These are phyloP conservation scores for Megamerina dolium DNA, from an alignment of 2,888 invertebrate genomes.

Conservation along the genomic window DNA sequence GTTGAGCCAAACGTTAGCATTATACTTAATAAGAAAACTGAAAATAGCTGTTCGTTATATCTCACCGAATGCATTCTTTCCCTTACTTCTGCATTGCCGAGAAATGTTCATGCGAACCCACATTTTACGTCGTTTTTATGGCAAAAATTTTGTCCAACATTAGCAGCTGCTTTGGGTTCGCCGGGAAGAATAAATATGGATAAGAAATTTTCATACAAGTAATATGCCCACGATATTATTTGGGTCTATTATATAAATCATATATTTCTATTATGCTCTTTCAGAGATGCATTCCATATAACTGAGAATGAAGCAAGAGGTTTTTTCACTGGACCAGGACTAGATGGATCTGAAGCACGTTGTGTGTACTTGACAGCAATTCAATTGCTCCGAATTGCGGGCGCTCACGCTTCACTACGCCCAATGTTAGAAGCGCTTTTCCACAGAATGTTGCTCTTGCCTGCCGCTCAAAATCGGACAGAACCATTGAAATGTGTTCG, in stretches of 20 bases:
- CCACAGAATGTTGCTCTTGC: slow-evolving; percentile 85
- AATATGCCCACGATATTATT: too few species aligned
- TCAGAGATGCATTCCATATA: slow-evolving; percentile 47
- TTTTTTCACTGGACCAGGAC: slow-evolving; percentile 50
- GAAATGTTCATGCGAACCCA: slow-evolving; percentile 73
- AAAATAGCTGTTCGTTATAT: slow-evolving; percentile 57
- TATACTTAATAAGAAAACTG: slow-evolving; percentile 47
- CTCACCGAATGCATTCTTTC: slow-evolving; percentile 82
- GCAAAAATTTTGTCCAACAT: slow-evolving; percentile 87
- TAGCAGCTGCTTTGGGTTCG: slow-evolving; percentile 82
- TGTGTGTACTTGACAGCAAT: slow-evolving; percentile 84
- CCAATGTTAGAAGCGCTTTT: slow-evolving; percentile 90
- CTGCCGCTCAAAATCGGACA: slow-evolving; percentile 75
- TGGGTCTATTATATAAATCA: not conserved
- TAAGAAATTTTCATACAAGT: slow-evolving; percentile 68
- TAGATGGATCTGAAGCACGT: slow-evolving; percentile 80
- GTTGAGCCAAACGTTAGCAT: slow-evolving; percentile 62
- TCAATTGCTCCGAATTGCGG: slow-evolving; percentile 81
- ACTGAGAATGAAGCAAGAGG: slow-evolving; percentile 49
- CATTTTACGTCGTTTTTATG: slow-evolving; percentile 85
- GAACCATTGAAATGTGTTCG: slow-evolving; percentile 79
- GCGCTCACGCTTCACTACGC: slow-evolving; percentile 76
- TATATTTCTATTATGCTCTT: too few species aligned
- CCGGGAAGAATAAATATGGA: slow-evolving; percentile 66
- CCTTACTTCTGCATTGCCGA: slow-evolving; percentile 74